Evolutionary conservation across 2,888 invertebrate species (phyloP).

Genomic region (Amaurobius ferox): DNA sequence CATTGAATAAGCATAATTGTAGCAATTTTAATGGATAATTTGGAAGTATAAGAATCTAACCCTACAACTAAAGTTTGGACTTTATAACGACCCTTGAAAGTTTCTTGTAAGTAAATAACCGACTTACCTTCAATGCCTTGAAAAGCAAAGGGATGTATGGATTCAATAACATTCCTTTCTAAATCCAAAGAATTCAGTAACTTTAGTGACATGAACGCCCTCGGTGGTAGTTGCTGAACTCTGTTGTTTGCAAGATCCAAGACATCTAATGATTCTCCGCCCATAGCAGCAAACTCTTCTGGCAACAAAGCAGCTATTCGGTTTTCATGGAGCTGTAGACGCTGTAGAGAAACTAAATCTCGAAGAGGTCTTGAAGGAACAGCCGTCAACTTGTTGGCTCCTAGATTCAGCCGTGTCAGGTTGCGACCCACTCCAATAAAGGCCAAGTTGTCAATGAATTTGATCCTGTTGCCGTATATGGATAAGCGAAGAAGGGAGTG

Average conservation of each 20-base stretch:
- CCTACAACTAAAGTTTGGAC: too few species aligned
- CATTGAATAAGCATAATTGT: too few species aligned
- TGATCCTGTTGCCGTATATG: constrained; percentile 83
- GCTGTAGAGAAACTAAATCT: constrained; percentile 51
- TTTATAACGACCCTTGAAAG: too few species aligned
- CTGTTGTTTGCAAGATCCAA: constrained; percentile 91
- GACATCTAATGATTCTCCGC: constrained; percentile 84
- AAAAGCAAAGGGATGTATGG: constrained; percentile 89
- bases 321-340: constrained; percentile 74
- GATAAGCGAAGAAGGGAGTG: constrained; percentile 91
- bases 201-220: constrained; percentile 86
- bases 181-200: constrained; percentile 90
- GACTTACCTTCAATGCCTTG: constrained; percentile 80
- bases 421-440: constrained; percentile 93
- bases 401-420: constrained; percentile 89
- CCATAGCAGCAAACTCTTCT: constrained; percentile 72
- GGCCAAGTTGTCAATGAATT: constrained; percentile 87
- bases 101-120: too few species aligned
- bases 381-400: constrained; percentile 87
- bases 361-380: constrained; percentile 80
- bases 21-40: too few species aligned
- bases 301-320: constrained; percentile 68
- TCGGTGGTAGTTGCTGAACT: constrained; percentile 81
- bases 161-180: constrained; percentile 88
- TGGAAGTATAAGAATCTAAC: too few species aligned